Evolutionary conservation across 2,888 invertebrate genomes (phyloP).

Genomic region (Rhopalosiphum nymphaeae): DNA sequence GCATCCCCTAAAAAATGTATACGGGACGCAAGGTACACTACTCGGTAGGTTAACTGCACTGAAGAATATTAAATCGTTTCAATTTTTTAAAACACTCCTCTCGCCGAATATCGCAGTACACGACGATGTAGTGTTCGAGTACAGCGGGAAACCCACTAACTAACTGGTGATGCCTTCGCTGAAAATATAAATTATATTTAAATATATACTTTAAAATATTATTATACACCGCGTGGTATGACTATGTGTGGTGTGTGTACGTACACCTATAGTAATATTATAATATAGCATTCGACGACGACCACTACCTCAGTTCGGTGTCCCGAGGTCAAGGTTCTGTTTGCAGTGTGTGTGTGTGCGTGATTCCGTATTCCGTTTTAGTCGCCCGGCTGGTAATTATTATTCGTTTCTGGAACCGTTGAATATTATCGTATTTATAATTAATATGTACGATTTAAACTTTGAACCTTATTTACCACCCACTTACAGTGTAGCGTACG

Average conservation of each 20-base stretch:
- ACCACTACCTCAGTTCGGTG: conserved; percentile 27
- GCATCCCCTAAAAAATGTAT: background rate
- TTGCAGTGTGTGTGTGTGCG: background rate
- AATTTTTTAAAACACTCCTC: background rate
- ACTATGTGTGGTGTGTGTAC: background rate
- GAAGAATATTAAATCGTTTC: background rate
- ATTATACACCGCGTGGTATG: background rate
- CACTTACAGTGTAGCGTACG: background rate
- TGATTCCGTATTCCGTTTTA: conserved; percentile 17
- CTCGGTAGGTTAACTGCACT: background rate
- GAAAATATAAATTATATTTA: background rate
- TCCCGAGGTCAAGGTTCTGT: conserved; percentile 44
- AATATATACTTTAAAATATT: background rate
- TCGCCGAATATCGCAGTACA: background rate
- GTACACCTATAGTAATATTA: background rate
- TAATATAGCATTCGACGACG: background rate
- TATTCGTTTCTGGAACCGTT: conserved; percentile 19
- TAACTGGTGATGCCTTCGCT: background rate
- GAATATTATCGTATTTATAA: background rate
- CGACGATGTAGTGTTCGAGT: background rate
- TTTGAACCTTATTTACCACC: background rate
- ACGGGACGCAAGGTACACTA: background rate
- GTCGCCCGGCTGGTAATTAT: conserved; percentile 7
- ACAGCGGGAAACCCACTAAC: background rate
- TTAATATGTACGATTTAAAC: background rate